These are phyloP conservation scores for Oreochromis aureus DNA, from an alignment of 2,113 vertebrate genomes.

Conservation along the genomic window DNA sequence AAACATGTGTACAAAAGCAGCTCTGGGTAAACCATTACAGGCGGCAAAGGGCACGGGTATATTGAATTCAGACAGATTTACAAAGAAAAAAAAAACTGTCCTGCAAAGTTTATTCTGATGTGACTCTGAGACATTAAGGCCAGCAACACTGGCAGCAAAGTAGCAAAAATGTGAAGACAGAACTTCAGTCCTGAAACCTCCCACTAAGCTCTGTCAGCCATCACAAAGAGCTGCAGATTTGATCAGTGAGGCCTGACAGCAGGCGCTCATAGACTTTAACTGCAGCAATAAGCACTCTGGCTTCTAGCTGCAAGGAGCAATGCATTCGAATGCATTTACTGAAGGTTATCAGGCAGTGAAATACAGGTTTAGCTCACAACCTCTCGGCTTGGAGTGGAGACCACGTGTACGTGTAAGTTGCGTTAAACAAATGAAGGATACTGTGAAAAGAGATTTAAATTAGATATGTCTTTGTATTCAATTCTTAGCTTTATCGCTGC, in stretches of 20 bases:
- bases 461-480: not conserved
- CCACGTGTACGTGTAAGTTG: not conserved
- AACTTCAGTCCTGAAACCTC: not conserved
- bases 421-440: not conserved
- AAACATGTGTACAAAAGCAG: not conserved
- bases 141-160: not conserved
- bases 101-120: not conserved
- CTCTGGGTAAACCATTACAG: not conserved
- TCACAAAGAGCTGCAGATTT: not conserved
- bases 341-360: not conserved
- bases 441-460: not conserved
- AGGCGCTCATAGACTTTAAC: constrained; percentile 31
- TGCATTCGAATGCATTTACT: not conserved
- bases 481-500: not conserved
- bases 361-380: not conserved
- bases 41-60: not conserved
- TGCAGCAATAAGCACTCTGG: constrained; percentile 1
- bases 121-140: not conserved
- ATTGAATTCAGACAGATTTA: not conserved
- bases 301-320: not conserved
- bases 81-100: not conserved
- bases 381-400: not conserved
- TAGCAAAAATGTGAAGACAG: not conserved
- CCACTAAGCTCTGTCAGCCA: not conserved
- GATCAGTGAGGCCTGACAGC: not conserved